Conservation (phyloP, 2,888 invertebrate species). For the Philereme vetulata region DNA sequence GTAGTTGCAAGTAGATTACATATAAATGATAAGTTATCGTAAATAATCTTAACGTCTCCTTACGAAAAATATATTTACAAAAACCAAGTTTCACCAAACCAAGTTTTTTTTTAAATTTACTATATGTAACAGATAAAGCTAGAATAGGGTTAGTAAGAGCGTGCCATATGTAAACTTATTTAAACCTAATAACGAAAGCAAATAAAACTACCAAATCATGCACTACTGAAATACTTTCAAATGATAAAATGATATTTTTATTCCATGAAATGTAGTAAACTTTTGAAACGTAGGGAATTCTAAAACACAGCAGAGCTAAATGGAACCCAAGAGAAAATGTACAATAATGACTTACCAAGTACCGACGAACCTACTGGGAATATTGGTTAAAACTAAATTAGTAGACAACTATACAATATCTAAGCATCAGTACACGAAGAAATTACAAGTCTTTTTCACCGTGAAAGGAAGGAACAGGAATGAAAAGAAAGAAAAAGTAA, state of each 20-base stretch:
- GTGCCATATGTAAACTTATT: not conserved
- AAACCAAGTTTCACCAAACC: too few relatives aligned
- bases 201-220: conserved; percentile 16
- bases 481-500: conserved; percentile 12
- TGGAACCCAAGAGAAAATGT: conserved; percentile 1
- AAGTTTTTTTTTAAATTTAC: too few relatives aligned
- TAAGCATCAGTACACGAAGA: not conserved
- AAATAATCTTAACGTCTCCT: too few relatives aligned
- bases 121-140: too few relatives aligned
- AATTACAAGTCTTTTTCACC: conserved; percentile 1
- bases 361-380: conserved; percentile 24
- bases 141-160: not conserved
- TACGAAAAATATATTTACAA: too few relatives aligned
- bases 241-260: too few relatives aligned
- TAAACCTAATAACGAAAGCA: too few relatives aligned
- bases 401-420: conserved; percentile 6
- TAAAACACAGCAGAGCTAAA: conserved; percentile 12
- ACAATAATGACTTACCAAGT: conserved; percentile 32
- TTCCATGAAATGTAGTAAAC: too few relatives aligned
- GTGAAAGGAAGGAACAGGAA: conserved; percentile 10
- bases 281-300: conserved; percentile 14
- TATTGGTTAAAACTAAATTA: conserved; percentile 22
- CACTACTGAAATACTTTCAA: conserved; percentile 3
- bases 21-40: too few relatives aligned
- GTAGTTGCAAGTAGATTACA: too few relatives aligned